phyloP scores from a whole-genome alignment of 2,797 vertebrate species.

The Sylvia borin region DNA sequence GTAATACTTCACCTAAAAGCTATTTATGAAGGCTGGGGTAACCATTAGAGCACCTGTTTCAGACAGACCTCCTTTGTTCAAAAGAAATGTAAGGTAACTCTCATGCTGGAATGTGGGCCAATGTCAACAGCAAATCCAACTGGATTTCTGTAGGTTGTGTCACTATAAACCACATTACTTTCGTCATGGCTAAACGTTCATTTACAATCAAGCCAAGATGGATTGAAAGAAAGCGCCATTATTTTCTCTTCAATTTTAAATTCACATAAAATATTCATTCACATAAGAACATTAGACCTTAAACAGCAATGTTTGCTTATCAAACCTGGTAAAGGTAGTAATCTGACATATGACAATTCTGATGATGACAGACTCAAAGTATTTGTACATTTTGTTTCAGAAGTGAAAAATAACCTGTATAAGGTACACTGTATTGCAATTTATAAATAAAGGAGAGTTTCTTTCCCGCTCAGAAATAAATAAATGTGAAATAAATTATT shows the following conservation, averaged over 20 bases:
- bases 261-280: neutral
- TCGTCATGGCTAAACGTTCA: neutral
- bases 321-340: neutral
- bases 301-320: neutral
- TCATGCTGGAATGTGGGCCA: neutral
- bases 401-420: neutral
- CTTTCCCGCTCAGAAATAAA: neutral
- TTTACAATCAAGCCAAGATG: neutral
- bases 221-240: neutral
- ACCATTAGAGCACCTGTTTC: constrained; percentile 48
- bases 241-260: neutral
- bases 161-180: neutral
- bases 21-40: neutral
- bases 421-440: neutral
- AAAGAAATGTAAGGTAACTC: constrained; percentile 38
- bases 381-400: neutral
- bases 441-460: neutral
- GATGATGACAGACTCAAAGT: accelerated
- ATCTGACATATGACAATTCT: neutral
- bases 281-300: neutral
- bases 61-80: constrained; percentile 55
- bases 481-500: neutral
- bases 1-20: constrained; percentile 41
- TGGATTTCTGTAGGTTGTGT: neutral
- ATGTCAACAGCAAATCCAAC: constrained; percentile 43